Base-by-base conservation (phyloP, 2,888 invertebrate species). In the Andricus quercusramuli region DNA sequence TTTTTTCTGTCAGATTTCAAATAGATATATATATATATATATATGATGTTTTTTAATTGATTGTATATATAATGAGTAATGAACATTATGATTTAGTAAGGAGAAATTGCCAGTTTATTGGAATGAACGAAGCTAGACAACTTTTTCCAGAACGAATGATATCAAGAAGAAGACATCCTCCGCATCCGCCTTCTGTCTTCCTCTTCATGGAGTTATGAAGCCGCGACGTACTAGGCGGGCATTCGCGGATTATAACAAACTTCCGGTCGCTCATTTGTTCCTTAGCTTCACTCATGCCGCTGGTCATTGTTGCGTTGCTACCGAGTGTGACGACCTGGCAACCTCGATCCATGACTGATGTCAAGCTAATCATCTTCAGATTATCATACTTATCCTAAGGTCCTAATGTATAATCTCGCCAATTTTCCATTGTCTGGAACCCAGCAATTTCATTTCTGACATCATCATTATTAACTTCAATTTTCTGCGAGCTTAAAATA, bases 321-420 rank as follows among this genome's bases (percentile, higher is more conserved):
- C 85, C 85, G 87, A 90, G 90, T 90, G 90, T 90, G 90, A 90
- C 90, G 90, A 90, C 90, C 90, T 85, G 89, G 84, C 90, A 90
- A 89, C 90, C 90, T 90, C 90, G 89, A 90, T 90, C 86, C 88
- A 85, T 84, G 84, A 85, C 83, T 86, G 85, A 84, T 37, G 37
- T 37, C 37, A 37, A 84, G 85, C 84, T 83, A 82, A 83, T 84
- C 79, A 80, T 82, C 78, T 81, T 68, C 51, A 25, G 32, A 78
- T 65, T n/a, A 41, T 59, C 65, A 62, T 79, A 37, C 37, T 8
- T 8, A 44, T 78, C 70, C 62, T 65, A 32, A 59, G 64, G 59
- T 59, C 17, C 62, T 62, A 25, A 62, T 62, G 22, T 62, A 25
- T 4, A 62, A 25, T 62, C 62, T 62, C 15, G 5, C 5, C 25